Base-by-base conservation (phyloP, 2,797 vertebrate species). In the Enteromius radiatus region DNA sequence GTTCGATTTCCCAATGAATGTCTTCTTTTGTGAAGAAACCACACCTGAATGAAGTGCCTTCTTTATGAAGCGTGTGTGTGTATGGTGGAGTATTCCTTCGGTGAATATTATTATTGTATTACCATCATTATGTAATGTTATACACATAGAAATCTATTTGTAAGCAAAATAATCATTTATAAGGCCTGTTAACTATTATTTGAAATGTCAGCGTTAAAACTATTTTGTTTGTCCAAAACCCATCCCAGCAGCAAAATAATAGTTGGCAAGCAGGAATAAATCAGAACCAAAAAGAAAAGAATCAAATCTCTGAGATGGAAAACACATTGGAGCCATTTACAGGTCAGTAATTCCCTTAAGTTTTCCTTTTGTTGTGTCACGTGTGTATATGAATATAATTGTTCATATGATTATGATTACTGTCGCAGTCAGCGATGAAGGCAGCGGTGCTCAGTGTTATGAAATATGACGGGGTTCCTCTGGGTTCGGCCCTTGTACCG, bases 401-500 rank as follows among this genome's bases (percentile, higher is more conserved):
- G 59, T 0, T 6, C 8, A 17, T 31, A 17, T 63, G 59, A 28
- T 61, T 28, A 6, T 28, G 5, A 31, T 31, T 7, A 15, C 26
- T 15, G 59, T 15, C 5, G n/a, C 54, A 23, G 54, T 59, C 54
- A 59, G 3, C 2, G 23, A 19, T 47, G 26, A 31, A 49, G 43
- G 15, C 26, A 17, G 69, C 43, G 31, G 69, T 1, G n/a, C 38
- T 23, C 38, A 12, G 38, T 21, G 63, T 79, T 28, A 19, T 78
- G 63, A 41, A 36, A 26, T 6, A 3, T 54, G 63, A 23, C 33
- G 33, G 64, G 36, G 52, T 28, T 76, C 15, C 52, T 38, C 4
- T 21, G 77, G 77, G 77, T 43, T 79, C 49, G 65, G 77, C 49
- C 68, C 23, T 78, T 23, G 47, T 7, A 28, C 31, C 17, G 36